Conservation (phyloP, 1,140 invertebrate genomes). For the Magallana angulata region DNA sequence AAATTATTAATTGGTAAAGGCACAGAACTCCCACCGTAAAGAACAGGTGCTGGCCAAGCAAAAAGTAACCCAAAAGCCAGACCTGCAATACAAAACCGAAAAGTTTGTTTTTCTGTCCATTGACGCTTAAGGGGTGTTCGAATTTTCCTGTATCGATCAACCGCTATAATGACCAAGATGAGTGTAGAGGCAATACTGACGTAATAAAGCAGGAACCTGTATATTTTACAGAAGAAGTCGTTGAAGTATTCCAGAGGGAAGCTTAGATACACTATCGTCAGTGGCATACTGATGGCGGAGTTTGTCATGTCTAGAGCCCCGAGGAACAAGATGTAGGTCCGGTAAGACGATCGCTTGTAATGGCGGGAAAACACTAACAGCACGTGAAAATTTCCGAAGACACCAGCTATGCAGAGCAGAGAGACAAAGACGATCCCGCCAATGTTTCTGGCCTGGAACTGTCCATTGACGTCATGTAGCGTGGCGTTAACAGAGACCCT, state of each 20-base stretch:
- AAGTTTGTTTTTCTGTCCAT: conserved; percentile 57
- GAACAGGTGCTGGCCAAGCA: conserved; percentile 46
- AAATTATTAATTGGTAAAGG: conserved; percentile 36
- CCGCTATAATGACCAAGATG: conserved; percentile 66
- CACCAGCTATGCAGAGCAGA: neutral
- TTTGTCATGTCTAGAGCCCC: conserved; percentile 40
- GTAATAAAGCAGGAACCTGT: conserved; percentile 66
- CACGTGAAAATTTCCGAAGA: conserved; percentile 32
- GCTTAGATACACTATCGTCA: conserved; percentile 31
- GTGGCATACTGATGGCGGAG: conserved; percentile 37
- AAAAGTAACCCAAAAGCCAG: conserved; percentile 38
- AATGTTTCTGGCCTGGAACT: neutral
- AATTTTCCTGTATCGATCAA: conserved; percentile 69
- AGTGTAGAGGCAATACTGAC: conserved; percentile 64
- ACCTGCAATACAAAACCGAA: conserved; percentile 25
- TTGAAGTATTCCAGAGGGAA: conserved; percentile 49
- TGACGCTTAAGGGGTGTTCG: conserved; percentile 65
- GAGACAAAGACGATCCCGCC: conserved; percentile 27
- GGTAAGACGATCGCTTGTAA: conserved; percentile 26
- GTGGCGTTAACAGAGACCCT: neutral
- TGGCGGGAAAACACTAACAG: neutral
- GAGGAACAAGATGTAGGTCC: conserved; percentile 42
- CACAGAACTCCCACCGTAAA: conserved; percentile 45
- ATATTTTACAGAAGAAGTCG: conserved; percentile 65
- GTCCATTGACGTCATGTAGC: neutral